These are phyloP conservation scores for human DNA, from an alignment of 2,113 vertebrate species.

Conservation along the genomic window DNA sequence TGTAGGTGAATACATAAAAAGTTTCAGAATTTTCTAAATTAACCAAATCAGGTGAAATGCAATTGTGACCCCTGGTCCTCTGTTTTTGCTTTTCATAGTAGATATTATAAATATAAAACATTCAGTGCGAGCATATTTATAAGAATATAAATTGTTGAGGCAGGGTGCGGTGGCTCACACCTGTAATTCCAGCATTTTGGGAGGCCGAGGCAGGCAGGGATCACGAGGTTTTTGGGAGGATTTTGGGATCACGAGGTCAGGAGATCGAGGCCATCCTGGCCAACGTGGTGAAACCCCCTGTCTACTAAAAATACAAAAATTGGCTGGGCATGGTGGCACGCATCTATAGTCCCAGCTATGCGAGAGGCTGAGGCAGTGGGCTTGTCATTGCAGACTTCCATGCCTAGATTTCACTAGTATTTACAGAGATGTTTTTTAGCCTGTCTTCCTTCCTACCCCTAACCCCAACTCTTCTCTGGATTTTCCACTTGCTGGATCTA, in stretches of 20 bases:
- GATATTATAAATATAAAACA: not conserved
- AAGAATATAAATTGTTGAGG: not conserved
- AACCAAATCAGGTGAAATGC: not conserved
- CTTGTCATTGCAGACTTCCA: not conserved
- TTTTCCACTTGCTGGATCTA: not conserved
- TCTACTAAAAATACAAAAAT: too few relatives aligned
- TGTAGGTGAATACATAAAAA: not conserved
- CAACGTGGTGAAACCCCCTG: too few relatives aligned
- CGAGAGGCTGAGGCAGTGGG: not conserved
- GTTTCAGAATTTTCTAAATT: not conserved
- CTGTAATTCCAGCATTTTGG: too few relatives aligned
- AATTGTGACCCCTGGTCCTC: not conserved
- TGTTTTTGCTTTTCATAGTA: not conserved
- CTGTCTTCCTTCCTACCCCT: not conserved
- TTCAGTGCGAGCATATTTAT: not conserved
- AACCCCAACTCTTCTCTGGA: not conserved
- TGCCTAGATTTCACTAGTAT: not conserved
- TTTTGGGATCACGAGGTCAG: too few relatives aligned
- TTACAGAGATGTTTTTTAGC: not conserved
- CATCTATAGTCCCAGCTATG: too few relatives aligned
- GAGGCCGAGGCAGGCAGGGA: too few relatives aligned
- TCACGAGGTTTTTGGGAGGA: too few relatives aligned
- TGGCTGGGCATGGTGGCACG: too few relatives aligned
- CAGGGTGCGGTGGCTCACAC: accelerated
- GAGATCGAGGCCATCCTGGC: too few relatives aligned